Base-by-base conservation (phyloP, 2,113 vertebrate species). In the Epinephelus lanceolatus region DNA sequence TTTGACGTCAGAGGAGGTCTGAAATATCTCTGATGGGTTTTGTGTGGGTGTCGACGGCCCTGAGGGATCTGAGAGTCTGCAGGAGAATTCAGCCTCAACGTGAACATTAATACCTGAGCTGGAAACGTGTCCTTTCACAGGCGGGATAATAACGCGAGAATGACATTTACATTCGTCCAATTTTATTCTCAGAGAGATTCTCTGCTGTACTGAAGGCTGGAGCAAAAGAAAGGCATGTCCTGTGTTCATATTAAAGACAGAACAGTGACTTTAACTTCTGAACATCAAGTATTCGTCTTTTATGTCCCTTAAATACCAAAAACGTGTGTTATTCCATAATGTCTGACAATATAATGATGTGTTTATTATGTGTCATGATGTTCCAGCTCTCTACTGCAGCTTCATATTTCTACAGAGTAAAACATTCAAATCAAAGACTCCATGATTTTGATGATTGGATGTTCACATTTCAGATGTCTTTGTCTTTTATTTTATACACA, bases 1-100 rank as follows among this genome's bases (percentile, higher is more conserved):
- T 63, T 71, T 88, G 87, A 92, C 84, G 81, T 89, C 86, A 88
- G 80, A 8, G 53, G 9, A 69, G 62, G 62, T 76, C 68, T 65
- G 66, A 90, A 92, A 86, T 85, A 85, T 84, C 88, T 80, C 65
- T 52, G 83, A 78, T 69, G 61, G n/a, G 37, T 40, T 82, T 52
- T 11, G 56, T 80, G 87, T 81, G 62, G 85, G 91, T 25, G 78
- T 74, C 7, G 7, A 27, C 53, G 33, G 78, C 73, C 61, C 40
- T 57, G 66, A 80, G 59, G 45, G 69, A 73, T 56, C 62, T 60
- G 75, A 88, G 66, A 33, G 68, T 71, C 84, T 76, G 78, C 59
- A 14, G 78, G 55, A 83, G 45, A 55, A 80, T 71, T 84, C 74
- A 63, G 47, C 0, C 23, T 25, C 60, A 65, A n/a, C 62, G 15